Conservation (phyloP, 2,113 vertebrate species). For the Phylloscopus trochilus region DNA sequence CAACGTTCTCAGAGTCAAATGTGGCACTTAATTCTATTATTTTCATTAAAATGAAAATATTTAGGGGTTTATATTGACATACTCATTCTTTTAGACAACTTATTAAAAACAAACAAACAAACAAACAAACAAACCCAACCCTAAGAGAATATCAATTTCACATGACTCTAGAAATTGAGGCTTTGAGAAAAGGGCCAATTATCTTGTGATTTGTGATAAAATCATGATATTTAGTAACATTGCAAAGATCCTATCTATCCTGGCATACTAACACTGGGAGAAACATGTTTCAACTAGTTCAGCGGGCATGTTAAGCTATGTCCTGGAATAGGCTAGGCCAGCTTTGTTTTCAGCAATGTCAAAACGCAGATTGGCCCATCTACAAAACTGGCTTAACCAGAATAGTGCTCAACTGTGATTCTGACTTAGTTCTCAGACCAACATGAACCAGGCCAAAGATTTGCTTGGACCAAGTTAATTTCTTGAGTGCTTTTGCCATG, state of each 20-base stretch:
- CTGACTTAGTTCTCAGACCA: slow-evolving; percentile 29
- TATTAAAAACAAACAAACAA: background rate
- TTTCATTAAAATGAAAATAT: background rate
- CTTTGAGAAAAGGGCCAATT: slow-evolving; percentile 16
- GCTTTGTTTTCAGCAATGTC: slow-evolving; percentile 49
- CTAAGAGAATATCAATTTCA: background rate
- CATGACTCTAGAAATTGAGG: background rate
- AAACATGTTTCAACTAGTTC: slow-evolving; percentile 56
- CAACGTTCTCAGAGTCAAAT: background rate
- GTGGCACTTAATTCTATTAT: background rate
- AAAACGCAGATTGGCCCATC: slow-evolving; percentile 49
- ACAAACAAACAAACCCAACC: background rate
- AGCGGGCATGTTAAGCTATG: slow-evolving; percentile 43
- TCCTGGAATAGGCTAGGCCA: slow-evolving; percentile 22
- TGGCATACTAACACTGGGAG: background rate
- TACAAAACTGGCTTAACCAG: slow-evolving; percentile 53
- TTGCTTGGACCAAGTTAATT: background rate
- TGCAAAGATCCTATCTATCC: slow-evolving; percentile 21
- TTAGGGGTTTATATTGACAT: background rate
- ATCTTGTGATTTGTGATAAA: slow-evolving; percentile 37
- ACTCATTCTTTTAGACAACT: background rate
- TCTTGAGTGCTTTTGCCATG: background rate
- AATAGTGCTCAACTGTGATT: slow-evolving; percentile 38
- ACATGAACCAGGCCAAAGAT: background rate
- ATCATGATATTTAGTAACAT: slow-evolving; percentile 38